These are phyloP conservation scores for Sebastes trivittatus DNA, from an alignment of 2,797 vertebrate genomes.

Conservation along the genomic window DNA sequence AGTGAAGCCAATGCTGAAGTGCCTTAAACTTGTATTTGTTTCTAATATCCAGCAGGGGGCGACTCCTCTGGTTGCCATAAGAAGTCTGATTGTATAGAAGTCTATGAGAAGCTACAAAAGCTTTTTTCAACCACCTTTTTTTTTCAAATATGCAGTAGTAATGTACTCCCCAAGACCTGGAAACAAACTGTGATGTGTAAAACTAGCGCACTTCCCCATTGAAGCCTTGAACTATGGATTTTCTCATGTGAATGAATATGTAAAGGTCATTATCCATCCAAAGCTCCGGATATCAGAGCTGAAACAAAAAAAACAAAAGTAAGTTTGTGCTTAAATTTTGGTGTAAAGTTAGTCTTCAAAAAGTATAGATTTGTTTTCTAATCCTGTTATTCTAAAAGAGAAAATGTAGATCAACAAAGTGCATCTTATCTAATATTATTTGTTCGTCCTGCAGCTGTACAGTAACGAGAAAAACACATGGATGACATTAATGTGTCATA, in stretches of 20 bases:
- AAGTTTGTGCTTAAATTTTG: neutral
- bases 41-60: too few relatives aligned
- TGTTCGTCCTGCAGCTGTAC: neutral
- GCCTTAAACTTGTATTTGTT: accelerated
- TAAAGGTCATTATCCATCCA: neutral
- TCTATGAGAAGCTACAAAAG: too few relatives aligned
- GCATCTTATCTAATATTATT: neutral
- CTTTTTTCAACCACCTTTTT: too few relatives aligned
- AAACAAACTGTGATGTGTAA: neutral
- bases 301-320: too few relatives aligned
- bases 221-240: neutral
- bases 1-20: too few relatives aligned
- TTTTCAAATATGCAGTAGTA: neutral
- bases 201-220: neutral
- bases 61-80: too few relatives aligned
- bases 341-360: too few relatives aligned
- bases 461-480: neutral
- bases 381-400: neutral
- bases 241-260: neutral
- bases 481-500: neutral
- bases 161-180: neutral
- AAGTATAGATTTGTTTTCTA: neutral
- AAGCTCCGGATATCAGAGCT: neutral
- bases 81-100: too few relatives aligned
- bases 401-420: neutral